Evolutionary conservation across 2,888 invertebrate genomes (phyloP).

Genomic region (Ernsta delagoae): DNA sequence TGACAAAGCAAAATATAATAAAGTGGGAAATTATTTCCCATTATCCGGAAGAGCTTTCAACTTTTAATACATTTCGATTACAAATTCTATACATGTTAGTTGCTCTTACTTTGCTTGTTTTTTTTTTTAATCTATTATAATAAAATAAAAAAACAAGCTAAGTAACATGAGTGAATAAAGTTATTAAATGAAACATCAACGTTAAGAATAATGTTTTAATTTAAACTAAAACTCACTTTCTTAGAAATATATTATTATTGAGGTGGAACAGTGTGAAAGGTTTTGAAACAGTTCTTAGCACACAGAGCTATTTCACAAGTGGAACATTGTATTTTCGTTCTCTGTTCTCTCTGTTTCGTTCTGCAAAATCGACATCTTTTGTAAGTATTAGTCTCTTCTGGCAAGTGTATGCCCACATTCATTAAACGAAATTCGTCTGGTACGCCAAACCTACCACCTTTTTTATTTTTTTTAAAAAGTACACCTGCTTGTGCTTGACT

Average conservation of each 20-base stretch:
- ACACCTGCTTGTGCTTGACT: too few species aligned
- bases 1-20: too few species aligned
- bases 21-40: slow-evolving; percentile 42
- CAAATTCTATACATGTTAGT: slow-evolving; percentile 44
- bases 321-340: too few species aligned
- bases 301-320: too few species aligned
- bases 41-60: slow-evolving; percentile 40
- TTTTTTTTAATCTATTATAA: slow-evolving; percentile 40
- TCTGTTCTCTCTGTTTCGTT: too few species aligned
- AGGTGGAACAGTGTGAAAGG: too few species aligned
- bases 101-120: slow-evolving; percentile 41
- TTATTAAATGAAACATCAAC: slow-evolving; percentile 43
- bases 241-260: too few species aligned
- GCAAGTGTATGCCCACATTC: slow-evolving; percentile 51
- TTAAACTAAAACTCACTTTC: too few species aligned
- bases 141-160: slow-evolving; percentile 11
- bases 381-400: slow-evolving; percentile 36
- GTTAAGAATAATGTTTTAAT: slow-evolving; percentile 40
- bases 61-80: slow-evolving; percentile 41
- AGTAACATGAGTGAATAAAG: slow-evolving; percentile 39
- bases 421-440: slow-evolving; percentile 50
- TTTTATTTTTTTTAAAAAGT: slow-evolving; percentile 41
- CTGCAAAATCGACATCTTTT: too few species aligned
- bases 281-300: too few species aligned
- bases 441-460: slow-evolving; percentile 48